Conservation (phyloP, 2,113 vertebrate species). For the Vombatus ursinus region DNA sequence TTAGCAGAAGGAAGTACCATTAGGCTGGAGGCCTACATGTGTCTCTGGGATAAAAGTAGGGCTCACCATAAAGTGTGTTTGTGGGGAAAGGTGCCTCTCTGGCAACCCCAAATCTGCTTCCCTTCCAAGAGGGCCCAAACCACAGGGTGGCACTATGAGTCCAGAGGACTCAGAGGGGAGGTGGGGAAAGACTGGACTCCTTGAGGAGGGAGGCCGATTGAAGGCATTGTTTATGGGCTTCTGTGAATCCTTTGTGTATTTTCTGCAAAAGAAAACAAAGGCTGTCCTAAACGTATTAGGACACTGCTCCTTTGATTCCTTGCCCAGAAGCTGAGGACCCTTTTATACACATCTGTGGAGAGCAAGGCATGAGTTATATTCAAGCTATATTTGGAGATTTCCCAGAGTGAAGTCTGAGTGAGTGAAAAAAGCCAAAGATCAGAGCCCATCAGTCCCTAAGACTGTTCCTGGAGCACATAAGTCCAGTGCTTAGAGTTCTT, state of each 20-base stretch:
- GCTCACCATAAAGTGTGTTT: background rate
- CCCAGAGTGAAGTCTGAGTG: background rate
- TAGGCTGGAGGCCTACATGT: background rate
- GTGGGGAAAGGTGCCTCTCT: background rate
- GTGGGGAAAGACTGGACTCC: background rate
- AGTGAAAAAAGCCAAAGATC: background rate
- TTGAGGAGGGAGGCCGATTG: background rate
- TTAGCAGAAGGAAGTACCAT: background rate
- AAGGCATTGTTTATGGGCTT: background rate
- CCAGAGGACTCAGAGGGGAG: background rate
- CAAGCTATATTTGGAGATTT: background rate
- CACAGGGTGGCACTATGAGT: background rate
- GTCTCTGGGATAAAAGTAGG: background rate
- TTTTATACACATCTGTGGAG: background rate
- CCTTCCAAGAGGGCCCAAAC: background rate
- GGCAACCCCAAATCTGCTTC: background rate
- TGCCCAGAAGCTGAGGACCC: background rate
- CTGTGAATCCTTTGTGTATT: background rate
- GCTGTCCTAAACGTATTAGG: background rate
- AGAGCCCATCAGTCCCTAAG: background rate
- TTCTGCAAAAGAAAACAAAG: background rate
- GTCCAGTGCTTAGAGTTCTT: too few species aligned
- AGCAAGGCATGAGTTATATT: background rate
- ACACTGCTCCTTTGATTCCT: background rate
- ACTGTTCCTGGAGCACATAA: too few species aligned